Evolutionary conservation across 2,113 vertebrate genomes (phyloP).

Genomic region (Notarius lentiginosus): DNA sequence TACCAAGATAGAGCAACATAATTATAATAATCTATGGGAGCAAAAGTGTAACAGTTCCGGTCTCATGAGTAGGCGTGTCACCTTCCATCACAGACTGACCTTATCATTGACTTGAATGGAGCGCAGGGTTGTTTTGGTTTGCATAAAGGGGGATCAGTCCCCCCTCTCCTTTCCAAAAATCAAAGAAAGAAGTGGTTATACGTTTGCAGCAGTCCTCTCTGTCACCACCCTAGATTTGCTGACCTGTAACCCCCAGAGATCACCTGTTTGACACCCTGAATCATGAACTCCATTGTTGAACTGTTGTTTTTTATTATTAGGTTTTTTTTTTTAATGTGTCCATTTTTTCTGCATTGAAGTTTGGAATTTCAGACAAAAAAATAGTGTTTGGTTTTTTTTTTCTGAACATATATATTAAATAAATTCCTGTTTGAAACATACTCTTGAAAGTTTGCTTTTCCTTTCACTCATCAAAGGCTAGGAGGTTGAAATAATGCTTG

Average conservation of each 20-base stretch:
- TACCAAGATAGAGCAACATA: too few species aligned
- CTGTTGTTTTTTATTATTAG: not conserved
- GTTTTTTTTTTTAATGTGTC: not conserved
- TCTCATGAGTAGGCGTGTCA: too few species aligned
- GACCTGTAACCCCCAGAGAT: not conserved
- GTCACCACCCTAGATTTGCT: not conserved
- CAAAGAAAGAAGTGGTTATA: too few species aligned
- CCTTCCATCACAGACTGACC: too few species aligned
- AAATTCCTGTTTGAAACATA: not conserved
- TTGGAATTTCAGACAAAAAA: not conserved
- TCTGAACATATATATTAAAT: not conserved
- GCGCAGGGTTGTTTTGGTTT: too few species aligned
- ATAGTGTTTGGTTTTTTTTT: not conserved
- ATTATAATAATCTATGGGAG: too few species aligned
- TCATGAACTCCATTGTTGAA: not conserved
- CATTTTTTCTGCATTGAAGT: too few species aligned
- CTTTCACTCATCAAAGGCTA: not conserved
- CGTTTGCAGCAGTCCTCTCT: too few species aligned
- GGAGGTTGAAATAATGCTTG: conserved; percentile 11
- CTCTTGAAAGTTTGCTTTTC: not conserved
- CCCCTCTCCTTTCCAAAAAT: too few species aligned
- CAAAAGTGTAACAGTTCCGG: too few species aligned
- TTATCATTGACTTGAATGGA: too few species aligned
- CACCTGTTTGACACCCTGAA: not conserved
- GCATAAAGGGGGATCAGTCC: too few species aligned